These are phyloP conservation scores for Xenopus borealis DNA, from an alignment of 2,113 vertebrate species.

Conservation along the genomic window DNA sequence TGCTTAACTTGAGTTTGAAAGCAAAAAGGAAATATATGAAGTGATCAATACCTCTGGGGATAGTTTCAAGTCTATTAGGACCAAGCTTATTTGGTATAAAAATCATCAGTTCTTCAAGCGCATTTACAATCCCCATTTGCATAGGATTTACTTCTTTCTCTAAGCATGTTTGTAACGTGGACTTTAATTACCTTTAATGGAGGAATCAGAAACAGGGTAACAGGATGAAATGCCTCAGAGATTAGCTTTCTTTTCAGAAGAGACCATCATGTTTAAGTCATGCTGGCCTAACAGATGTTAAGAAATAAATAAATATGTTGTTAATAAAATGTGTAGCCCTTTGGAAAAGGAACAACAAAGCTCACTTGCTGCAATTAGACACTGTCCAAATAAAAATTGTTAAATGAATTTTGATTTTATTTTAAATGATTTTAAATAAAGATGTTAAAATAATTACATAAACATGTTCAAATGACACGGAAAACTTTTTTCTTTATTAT, in stretches of 20 bases:
- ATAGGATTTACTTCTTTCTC: conserved; percentile 54
- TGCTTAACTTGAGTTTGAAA: conserved; percentile 55
- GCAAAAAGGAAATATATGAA: conserved; percentile 47
- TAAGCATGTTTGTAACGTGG: conserved; percentile 57
- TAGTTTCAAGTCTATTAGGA: conserved; percentile 60
- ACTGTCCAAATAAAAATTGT: too few relatives aligned
- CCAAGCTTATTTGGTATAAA: conserved; percentile 61
- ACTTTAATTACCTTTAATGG: conserved; percentile 57
- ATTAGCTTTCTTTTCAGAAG: conserved; percentile 22
- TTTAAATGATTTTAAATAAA: too few relatives aligned
- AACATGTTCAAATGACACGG: too few relatives aligned
- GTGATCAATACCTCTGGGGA: conserved; percentile 65
- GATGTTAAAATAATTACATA: too few relatives aligned
- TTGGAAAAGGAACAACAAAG: too few relatives aligned
- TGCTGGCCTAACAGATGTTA: not conserved
- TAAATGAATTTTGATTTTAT: too few relatives aligned
- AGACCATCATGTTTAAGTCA: conserved; percentile 10
- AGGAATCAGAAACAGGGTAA: conserved; percentile 35
- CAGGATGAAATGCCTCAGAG: conserved; percentile 29
- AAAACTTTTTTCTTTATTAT: too few relatives aligned
- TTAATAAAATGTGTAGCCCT: too few relatives aligned
- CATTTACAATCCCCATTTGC: conserved; percentile 66
- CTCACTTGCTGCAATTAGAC: too few relatives aligned
- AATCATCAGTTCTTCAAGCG: conserved; percentile 55
- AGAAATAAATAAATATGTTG: too few relatives aligned